A percentile compares a stretch with the other conserved stretches of the same genome.
Conservation (phyloP, 2,888 invertebrate genomes). For the Chaetogeoica ovagalla region DNA sequence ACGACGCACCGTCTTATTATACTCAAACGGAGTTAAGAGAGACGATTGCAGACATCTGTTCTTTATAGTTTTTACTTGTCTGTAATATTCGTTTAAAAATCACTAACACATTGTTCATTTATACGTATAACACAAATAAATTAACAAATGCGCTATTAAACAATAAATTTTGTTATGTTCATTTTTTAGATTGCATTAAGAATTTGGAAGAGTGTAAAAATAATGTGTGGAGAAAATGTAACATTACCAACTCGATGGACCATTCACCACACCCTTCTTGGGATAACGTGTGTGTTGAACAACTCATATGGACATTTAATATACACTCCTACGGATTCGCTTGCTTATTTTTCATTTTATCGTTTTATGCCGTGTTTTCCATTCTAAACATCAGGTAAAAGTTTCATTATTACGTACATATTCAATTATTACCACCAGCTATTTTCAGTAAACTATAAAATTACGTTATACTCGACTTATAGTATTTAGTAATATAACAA, state of each 20-base stretch:
- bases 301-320: constrained; percentile 63
- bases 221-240: constrained; percentile 45
- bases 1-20: too few relatives aligned
- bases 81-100: too few relatives aligned
- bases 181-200: constrained; percentile 38
- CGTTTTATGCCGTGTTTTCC: constrained; percentile 64
- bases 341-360: constrained; percentile 64
- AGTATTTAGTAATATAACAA: too few relatives aligned
- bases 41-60: too few relatives aligned
- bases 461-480: too few relatives aligned
- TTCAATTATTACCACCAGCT: too few relatives aligned
- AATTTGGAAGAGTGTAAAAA: constrained; percentile 38
- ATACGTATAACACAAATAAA: not conserved
- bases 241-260: constrained; percentile 14
- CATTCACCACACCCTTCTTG: constrained; percentile 54
- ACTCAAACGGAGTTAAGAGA: too few relatives aligned
- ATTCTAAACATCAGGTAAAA: constrained; percentile 63
- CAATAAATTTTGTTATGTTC: not conserved
- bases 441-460: too few relatives aligned
- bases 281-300: constrained; percentile 53
- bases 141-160: not conserved
- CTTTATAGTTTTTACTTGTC: too few relatives aligned
- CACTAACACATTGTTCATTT: too few relatives aligned
- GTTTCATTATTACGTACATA: not conserved
- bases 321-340: constrained; percentile 65